Conservation (phyloP, 2,797 vertebrate species). For the Cheirogaleus major region DNA sequence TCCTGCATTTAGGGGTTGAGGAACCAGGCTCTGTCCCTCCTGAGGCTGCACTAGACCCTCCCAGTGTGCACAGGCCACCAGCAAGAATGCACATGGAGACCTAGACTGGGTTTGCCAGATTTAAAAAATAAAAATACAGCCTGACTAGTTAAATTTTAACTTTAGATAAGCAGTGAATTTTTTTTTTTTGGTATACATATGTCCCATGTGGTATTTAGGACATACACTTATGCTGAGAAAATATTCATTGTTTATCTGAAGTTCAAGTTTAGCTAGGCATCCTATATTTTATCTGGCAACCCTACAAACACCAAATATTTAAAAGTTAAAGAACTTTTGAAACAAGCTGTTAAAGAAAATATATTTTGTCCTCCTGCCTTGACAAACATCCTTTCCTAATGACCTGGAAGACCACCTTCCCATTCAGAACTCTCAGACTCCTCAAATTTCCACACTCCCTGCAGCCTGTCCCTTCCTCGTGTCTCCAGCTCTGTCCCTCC, state of each 20-base stretch:
- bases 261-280: neutral
- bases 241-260: neutral
- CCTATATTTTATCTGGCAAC: neutral
- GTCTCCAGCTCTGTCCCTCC: neutral
- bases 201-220: neutral
- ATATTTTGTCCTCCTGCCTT: neutral
- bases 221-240: neutral
- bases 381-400: neutral
- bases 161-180: neutral
- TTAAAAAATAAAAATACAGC: conserved; percentile 14
- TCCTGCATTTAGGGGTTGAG: neutral
- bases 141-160: conserved; percentile 24
- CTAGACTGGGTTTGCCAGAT: neutral
- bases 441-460: neutral
- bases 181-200: neutral
- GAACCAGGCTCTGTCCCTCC: neutral
- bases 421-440: neutral
- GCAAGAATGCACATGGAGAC: neutral
- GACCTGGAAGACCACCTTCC: neutral
- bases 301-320: neutral
- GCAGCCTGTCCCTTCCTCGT: neutral
- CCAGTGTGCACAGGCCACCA: neutral
- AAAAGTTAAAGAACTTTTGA: conserved; percentile 15
- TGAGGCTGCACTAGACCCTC: neutral
- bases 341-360: neutral